Conservation (phyloP, 2,113 vertebrate genomes). For the Peromyscus polionotus region DNA sequence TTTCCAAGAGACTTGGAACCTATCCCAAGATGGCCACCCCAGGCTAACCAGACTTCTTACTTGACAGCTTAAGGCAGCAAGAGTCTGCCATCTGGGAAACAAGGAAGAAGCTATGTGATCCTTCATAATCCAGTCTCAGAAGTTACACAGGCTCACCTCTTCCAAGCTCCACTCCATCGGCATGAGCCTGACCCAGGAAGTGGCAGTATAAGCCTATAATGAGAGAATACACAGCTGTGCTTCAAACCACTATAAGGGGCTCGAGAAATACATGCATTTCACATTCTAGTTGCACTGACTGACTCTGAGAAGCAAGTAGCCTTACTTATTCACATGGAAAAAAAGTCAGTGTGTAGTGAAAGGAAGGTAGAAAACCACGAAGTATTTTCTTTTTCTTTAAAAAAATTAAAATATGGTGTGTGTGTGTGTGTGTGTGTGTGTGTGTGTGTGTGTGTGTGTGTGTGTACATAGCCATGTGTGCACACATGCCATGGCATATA, state of each 20-base stretch:
- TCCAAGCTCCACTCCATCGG: not conserved
- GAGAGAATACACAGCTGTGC: not conserved
- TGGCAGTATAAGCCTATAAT: not conserved
- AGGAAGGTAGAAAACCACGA: not conserved
- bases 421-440: too few species aligned
- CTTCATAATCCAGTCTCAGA: not conserved
- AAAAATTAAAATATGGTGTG: not conserved
- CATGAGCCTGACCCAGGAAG: not conserved
- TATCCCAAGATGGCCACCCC: not conserved
- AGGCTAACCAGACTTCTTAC: not conserved
- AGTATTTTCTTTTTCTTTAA: not conserved
- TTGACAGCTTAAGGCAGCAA: not conserved
- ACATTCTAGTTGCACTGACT: not conserved
- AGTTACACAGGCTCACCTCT: not conserved
- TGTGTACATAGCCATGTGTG: not conserved
- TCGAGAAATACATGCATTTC: not conserved
- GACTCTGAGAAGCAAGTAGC: not conserved
- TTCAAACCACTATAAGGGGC: not conserved
- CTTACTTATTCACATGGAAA: constrained; percentile 9
- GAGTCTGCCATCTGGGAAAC: not conserved
- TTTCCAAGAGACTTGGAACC: not conserved
- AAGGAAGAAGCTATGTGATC: not conserved
- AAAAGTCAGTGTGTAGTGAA: not conserved
- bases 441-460: too few species aligned
- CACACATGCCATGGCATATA: not conserved